These are phyloP conservation scores for Harpegnathos saltator DNA, from an alignment of 1,140 invertebrate species.

Conservation along the genomic window DNA sequence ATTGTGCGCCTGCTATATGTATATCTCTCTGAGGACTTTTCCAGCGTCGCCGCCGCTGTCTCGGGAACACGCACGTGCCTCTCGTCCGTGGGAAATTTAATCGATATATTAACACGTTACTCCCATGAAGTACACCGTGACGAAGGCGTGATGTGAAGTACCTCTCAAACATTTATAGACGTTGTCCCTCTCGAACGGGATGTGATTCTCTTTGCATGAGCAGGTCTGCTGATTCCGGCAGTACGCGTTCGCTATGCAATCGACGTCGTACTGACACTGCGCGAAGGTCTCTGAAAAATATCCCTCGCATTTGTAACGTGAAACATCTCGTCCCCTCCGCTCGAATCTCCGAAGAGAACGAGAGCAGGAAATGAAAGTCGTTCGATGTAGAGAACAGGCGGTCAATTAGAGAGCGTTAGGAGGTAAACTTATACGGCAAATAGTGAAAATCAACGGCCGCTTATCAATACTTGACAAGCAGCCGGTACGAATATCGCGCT, in stretches of 20 bases:
- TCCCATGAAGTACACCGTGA: constrained; percentile 6
- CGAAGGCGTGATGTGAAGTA: constrained; percentile 51
- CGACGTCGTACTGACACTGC: constrained; percentile 73
- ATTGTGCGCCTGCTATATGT: constrained; percentile 49
- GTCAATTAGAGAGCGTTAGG: no score
- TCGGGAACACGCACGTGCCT: background rate
- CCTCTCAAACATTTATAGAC: constrained; percentile 75
- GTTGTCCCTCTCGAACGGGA: constrained; percentile 74
- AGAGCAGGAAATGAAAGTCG: no score
- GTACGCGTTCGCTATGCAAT: constrained; percentile 78
- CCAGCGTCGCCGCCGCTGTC: no score
- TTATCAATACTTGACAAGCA: no score
- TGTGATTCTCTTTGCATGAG: constrained; percentile 72
- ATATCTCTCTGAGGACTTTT: background rate
- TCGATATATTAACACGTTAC: background rate
- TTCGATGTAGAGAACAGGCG: no score
- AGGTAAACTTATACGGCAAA: no score
- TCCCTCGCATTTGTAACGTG: background rate
- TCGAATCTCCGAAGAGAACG: no score
- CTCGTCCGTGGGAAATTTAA: background rate
- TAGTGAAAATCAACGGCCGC: no score
- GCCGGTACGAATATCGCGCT: no score
- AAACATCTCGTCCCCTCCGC: no score
- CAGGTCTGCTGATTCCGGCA: constrained; percentile 75
- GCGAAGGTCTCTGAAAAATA: constrained; percentile 74